Evolutionary conservation across 2,113 vertebrate species (phyloP).

Genomic region (Rhombomys opimus): DNA sequence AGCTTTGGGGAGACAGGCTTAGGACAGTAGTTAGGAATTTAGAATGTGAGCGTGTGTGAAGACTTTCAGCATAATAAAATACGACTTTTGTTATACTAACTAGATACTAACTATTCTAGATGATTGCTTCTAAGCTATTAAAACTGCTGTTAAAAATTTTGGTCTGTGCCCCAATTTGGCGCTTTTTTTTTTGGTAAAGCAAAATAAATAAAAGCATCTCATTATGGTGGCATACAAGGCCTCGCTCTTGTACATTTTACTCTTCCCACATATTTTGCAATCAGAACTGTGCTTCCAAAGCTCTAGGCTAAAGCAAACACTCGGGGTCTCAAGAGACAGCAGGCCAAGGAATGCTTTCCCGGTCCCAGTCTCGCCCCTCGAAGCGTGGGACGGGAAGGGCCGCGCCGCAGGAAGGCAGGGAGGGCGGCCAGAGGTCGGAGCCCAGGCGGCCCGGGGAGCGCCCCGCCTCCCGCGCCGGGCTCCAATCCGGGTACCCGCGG

Average conservation of each 20-base stretch:
- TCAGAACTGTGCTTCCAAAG: conserved; percentile 40
- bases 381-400: conserved; percentile 11
- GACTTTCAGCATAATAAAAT: not conserved
- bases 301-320: conserved; percentile 1
- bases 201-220: not conserved
- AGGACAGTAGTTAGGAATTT: not conserved
- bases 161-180: not conserved
- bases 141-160: not conserved
- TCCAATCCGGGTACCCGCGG: not conserved
- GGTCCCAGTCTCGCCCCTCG: not conserved
- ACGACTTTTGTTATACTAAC: not conserved
- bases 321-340: not conserved
- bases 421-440: not conserved
- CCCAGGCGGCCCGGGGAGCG: too few relatives aligned
- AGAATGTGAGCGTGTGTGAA: not conserved
- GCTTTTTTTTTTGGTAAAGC: not conserved
- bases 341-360: not conserved
- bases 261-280: not conserved
- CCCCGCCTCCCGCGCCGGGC: not conserved
- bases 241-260: not conserved
- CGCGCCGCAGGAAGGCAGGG: not conserved
- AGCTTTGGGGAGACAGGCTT: not conserved
- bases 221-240: not conserved
- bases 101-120: not conserved
- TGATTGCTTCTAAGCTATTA: not conserved